phyloP scores from a whole-genome alignment of 2,797 vertebrate genomes.

The Leptodactylus fallax region DNA sequence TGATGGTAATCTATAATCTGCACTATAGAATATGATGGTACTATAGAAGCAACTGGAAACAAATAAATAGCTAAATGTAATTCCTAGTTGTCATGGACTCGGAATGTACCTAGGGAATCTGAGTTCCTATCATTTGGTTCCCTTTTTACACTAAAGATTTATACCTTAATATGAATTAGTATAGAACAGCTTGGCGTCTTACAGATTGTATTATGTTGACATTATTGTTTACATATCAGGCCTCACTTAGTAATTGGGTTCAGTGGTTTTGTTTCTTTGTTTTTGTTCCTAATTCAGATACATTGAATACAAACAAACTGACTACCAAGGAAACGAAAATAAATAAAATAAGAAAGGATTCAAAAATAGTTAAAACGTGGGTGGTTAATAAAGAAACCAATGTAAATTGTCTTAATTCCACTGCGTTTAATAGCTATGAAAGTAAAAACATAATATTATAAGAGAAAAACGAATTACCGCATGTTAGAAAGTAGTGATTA shows the following conservation, averaged over 20 bases:
- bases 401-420: neutral
- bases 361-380: neutral
- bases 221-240: neutral
- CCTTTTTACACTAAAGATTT: neutral
- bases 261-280: constrained; percentile 1
- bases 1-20: too few species aligned
- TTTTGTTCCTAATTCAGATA: neutral
- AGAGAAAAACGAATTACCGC: neutral
- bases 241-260: neutral
- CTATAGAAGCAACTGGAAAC: too few species aligned
- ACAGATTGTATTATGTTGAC: neutral
- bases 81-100: too few species aligned
- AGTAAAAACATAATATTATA: neutral
- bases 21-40: too few species aligned
- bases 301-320: constrained; percentile 11
- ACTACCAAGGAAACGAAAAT: neutral
- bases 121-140: neutral
- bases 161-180: neutral
- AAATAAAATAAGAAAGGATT: neutral
- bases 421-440: neutral
- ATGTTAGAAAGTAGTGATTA: neutral
- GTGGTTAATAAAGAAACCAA: neutral
- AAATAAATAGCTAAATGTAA: too few species aligned
- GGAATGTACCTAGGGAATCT: neutral
- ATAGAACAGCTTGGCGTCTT: constrained; percentile 4